Evolutionary conservation across 1,140 invertebrate species (phyloP).

Genomic region (Drosophila suzukii): DNA sequence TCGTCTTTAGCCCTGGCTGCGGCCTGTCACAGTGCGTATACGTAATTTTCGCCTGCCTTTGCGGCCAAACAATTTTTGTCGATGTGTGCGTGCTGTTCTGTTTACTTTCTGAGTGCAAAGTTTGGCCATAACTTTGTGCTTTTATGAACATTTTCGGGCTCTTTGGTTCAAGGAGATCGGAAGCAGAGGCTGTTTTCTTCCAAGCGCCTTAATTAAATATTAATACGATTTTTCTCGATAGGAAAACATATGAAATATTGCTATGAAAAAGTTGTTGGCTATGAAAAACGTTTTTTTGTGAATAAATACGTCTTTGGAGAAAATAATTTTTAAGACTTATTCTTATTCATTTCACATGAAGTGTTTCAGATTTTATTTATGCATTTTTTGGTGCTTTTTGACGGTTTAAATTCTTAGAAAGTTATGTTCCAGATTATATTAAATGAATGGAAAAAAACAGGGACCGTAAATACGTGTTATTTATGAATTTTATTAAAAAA

Average conservation of each 20-base stretch:
- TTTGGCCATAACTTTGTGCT: constrained; percentile 18
- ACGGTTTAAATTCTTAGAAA: too few species aligned
- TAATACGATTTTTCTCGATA: not conserved
- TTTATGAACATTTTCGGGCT: constrained; percentile 12
- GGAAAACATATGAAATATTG: not conserved
- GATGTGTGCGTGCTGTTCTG: not conserved
- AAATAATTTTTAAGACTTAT: too few species aligned
- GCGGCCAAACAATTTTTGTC: constrained; percentile 7
- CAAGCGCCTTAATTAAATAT: not conserved
- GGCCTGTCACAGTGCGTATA: constrained; percentile 35
- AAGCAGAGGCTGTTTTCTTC: not conserved
- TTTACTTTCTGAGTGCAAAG: constrained; percentile 8
- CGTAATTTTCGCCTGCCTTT: constrained; percentile 25
- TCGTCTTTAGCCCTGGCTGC: constrained; percentile 27
- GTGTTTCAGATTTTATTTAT: too few species aligned
- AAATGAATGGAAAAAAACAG: too few species aligned
- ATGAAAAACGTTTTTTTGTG: not conserved
- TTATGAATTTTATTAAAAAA: too few species aligned
- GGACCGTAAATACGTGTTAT: too few species aligned
- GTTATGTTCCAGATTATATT: too few species aligned
- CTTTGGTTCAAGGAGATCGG: constrained; percentile 9
- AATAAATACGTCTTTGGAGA: too few species aligned
- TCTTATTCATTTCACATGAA: too few species aligned
- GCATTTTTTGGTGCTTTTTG: too few species aligned
- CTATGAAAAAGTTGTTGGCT: not conserved